phyloP scores from a whole-genome alignment of 1,140 invertebrate genomes.

The Sinonovacula constricta region DNA sequence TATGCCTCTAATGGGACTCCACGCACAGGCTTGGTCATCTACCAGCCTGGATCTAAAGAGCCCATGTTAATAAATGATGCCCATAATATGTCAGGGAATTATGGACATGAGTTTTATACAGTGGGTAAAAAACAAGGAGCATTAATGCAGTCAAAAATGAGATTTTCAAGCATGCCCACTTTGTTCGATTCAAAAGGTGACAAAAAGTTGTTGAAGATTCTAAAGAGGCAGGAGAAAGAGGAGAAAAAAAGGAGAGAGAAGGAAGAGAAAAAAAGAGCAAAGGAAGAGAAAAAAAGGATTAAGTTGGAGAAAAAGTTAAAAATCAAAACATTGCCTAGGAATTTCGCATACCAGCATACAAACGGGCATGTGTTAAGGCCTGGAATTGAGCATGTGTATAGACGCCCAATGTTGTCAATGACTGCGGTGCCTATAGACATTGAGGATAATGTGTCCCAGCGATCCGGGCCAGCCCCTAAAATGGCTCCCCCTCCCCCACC shows the following conservation, averaged over 20 bases:
- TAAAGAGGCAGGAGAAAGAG: constrained; percentile 65
- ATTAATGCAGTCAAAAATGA: constrained; percentile 54
- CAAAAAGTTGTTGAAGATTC: constrained; percentile 65
- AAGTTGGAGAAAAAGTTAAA: constrained; percentile 61
- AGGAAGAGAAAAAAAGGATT: constrained; percentile 63
- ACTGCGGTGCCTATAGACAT: constrained; percentile 71
- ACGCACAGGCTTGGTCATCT: constrained; percentile 26
- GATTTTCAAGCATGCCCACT: constrained; percentile 69
- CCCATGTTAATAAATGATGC: constrained; percentile 18
- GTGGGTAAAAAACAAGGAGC: constrained; percentile 29
- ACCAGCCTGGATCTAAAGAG: constrained; percentile 16
- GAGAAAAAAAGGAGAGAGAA: constrained; percentile 64
- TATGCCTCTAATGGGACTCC: constrained; percentile 33
- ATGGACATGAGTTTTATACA: constrained; percentile 54
- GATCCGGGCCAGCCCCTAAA: constrained; percentile 49
- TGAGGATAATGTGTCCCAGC: constrained; percentile 22
- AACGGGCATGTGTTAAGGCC: constrained; percentile 61
- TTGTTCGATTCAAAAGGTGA: constrained; percentile 62
- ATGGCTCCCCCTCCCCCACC: constrained; percentile 54
- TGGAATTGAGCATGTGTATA: constrained; percentile 63
- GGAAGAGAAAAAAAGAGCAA: constrained; percentile 67
- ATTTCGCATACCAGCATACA: constrained; percentile 48
- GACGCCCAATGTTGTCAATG: constrained; percentile 58
- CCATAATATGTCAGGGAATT: constrained; percentile 32
- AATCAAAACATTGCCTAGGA: constrained; percentile 64